Evolutionary conservation across 2,797 vertebrate genomes (phyloP), one percentile per base, ranked within the genome.

Genomic region (Micrastur ruficollis): DNA sequence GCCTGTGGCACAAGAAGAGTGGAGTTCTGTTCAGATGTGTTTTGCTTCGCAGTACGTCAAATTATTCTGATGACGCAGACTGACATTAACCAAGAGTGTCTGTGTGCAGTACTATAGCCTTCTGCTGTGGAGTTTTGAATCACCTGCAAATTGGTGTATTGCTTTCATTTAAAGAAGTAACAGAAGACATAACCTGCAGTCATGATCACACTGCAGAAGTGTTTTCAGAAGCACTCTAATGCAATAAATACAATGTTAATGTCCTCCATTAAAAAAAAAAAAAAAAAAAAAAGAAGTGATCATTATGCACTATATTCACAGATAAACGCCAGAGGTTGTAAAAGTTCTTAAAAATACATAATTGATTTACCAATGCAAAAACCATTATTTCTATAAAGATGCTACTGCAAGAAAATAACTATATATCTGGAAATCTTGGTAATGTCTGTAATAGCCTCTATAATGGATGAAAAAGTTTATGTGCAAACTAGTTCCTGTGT

Each of bases 21-120:
- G 81, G 75, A 76, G 63, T 49, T 89, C 84, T 81, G 62, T 94
- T 96, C 92, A 95, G 71, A 95, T 61, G 66, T 94, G 72, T 78
- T 98, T 97, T 95, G 55, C 74, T 96, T 96, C 61, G 12, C 80
- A 82, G 47, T 89, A 31, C 52, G 36, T 95, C 94, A 96, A 91
- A 94, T 73, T 85, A 53, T 61, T 95, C 56, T 95, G 87, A 76
- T 85, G 76, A 70, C 74, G 91, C 82, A 94, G 71, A 46, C 42
- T 50, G 82, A 25, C 11, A 13, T 81, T 81, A 90, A 83, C 73
- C 26, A 92, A 79, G 93, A 91, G 65, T 55, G 46, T 47, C 53
- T 71, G 23, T 63, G n/a, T 50, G 68, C 31, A 78, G 13, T 66
- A 44, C 22, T 79, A 22, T 49, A 76, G 36, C 8, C 27, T 91